Base-by-base conservation (phyloP, 2,888 invertebrate species). In the Melanophora roralis region DNA sequence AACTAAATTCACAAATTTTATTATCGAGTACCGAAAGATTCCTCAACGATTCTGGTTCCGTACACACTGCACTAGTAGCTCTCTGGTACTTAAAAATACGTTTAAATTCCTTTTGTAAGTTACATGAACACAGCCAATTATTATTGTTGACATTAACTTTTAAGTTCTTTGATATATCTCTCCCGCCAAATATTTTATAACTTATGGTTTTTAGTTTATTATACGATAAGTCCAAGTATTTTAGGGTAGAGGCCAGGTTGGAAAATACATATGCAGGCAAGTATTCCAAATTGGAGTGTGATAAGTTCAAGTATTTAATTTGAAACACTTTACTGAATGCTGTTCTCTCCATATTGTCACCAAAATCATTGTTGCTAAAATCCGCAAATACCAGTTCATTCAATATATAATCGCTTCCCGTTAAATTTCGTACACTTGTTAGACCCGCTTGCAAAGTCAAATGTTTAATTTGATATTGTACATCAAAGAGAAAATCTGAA, bases 61-160 rank as follows among this genome's bases (percentile, higher is more conserved):
- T 16, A 32, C 88, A 88, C 19, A 78, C 53, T 4, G 85, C 16
- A n/a, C n/a, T n/a, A 6, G 6, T 36, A 0, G 16, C 7, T 16
- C 11, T 27, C 5, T 64, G 11, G 36, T 83, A 75, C 4, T 45
- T 27, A 14, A 85, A 83, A 2, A 88, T 76, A 0, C 11, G 14
- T 0, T 75, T 60, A 82, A 86, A 83, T 47, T 86, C 78, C 1
- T 0, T 21, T n/a, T 77, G 82, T 9, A 88, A 69, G 0, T 65
- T 43, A 53, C 88, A 88, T 4, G 83, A 72, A 57, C 88, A 88
- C 4, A 82, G 36, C 89, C 88, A 88, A 0, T 60, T 62, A 78
- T 88, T 88, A 1, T 23, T 53, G 3, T 59, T 19, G 0, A 85
- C 84, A 23, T 59, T 32, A 2, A 88, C 83, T 36, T 16, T 57